These are phyloP conservation scores for Physella acuta DNA, from an alignment of 1,140 invertebrate species.

Conservation along the genomic window DNA sequence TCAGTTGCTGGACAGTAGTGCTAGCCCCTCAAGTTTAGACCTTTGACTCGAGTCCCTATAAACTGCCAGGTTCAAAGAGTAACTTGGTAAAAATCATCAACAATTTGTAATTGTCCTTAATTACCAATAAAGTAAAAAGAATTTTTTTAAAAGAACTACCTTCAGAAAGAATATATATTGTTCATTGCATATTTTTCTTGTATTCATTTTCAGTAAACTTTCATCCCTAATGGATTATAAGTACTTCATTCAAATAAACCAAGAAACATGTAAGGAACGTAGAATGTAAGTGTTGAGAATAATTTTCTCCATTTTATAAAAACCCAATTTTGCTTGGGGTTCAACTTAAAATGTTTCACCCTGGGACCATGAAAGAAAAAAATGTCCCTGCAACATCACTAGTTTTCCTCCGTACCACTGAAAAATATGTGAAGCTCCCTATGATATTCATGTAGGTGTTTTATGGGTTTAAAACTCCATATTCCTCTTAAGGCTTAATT, in stretches of 20 bases:
- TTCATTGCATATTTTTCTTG: not conserved
- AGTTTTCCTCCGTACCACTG: not conserved
- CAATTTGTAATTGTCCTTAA: conserved; percentile 1
- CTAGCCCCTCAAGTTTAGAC: too few species aligned
- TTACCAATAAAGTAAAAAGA: not conserved
- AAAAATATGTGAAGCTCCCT: not conserved
- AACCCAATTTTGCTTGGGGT: not conserved
- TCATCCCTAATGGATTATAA: conserved; percentile 46
- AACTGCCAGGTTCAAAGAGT: too few species aligned
- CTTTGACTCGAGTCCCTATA: too few species aligned
- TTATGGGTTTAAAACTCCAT: not conserved
- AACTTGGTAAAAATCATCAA: too few species aligned
- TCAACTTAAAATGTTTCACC: not conserved
- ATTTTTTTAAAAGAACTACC: not conserved
- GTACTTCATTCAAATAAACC: conserved; percentile 48
- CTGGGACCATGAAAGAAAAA: not conserved
- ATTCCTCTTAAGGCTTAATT: conserved; percentile 6
- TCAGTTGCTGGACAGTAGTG: too few species aligned
- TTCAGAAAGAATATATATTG: too few species aligned
- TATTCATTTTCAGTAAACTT: conserved; percentile 35
- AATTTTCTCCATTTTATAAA: not conserved
- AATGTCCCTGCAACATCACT: too few species aligned
- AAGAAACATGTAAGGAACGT: conserved; percentile 43
- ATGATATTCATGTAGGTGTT: not conserved
- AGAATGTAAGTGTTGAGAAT: conserved; percentile 34